phyloP scores from a whole-genome alignment of 2,113 vertebrate species.

The Phoenicopterus ruber region DNA sequence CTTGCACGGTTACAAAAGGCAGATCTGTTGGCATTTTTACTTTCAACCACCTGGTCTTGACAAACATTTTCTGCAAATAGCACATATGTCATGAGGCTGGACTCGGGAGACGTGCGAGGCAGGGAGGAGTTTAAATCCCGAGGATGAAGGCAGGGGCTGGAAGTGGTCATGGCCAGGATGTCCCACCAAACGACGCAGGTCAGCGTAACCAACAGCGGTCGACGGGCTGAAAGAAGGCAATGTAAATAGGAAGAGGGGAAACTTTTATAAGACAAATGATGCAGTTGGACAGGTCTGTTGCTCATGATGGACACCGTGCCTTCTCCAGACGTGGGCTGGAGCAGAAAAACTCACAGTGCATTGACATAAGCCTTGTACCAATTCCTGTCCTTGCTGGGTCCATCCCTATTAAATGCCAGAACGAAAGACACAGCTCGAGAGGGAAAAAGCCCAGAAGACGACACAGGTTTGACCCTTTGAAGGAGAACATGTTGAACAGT shows the following conservation, averaged over 20 bases:
- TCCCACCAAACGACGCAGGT: background rate
- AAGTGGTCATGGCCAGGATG: background rate
- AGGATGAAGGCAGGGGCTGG: background rate
- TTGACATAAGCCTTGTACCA: background rate
- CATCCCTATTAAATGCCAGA: background rate
- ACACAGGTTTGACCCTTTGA: background rate
- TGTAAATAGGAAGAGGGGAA: background rate
- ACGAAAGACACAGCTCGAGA: background rate
- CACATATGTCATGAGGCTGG: conserved; percentile 20
- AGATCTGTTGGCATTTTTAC: conserved; percentile 63
- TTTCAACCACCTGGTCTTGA: conserved; percentile 60
- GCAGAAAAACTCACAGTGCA: background rate
- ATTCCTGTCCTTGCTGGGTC: background rate
- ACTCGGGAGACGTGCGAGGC: background rate
- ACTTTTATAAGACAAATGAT: background rate
- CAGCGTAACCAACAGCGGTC: background rate
- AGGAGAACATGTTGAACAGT: background rate
- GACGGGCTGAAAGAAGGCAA: background rate
- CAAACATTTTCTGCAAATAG: conserved; percentile 45
- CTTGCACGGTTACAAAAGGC: conserved; percentile 50
- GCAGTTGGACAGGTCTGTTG: background rate
- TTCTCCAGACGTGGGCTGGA: background rate
- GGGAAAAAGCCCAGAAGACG: background rate
- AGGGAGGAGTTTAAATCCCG: background rate
- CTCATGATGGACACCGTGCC: background rate